Conservation (phyloP, 2,888 invertebrate genomes). For the Eurois occulta region DNA sequence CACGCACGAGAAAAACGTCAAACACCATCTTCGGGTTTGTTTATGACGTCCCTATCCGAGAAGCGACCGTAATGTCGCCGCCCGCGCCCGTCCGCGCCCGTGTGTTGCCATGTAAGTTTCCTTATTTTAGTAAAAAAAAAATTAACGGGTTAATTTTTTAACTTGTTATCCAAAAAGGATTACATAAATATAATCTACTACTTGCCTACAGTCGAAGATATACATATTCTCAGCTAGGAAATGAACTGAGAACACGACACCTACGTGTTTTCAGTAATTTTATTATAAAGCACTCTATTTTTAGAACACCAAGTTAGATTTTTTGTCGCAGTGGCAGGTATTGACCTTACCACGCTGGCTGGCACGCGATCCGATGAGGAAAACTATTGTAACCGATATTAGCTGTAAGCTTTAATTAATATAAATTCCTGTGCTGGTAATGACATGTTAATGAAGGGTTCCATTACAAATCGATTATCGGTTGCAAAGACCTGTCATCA, state of each 20-base stretch:
- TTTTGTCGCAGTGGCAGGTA: constrained; percentile 5
- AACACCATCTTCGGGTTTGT: too few relatives aligned
- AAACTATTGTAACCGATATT: constrained; percentile 30
- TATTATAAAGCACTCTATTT: constrained; percentile 6
- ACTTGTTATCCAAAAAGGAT: too few relatives aligned
- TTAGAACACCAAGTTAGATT: not conserved
- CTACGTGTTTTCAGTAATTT: not conserved
- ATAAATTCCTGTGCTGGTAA: constrained; percentile 2
- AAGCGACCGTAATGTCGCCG: too few relatives aligned
- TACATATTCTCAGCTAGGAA: not conserved
- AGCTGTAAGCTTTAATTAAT: constrained; percentile 23
- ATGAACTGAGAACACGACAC: not conserved
- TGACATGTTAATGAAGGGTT: constrained; percentile 26
- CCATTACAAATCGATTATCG: constrained; percentile 28
- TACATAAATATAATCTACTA: too few relatives aligned
- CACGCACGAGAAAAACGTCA: too few relatives aligned
- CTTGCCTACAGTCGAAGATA: not conserved
- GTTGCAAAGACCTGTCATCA: constrained; percentile 36
- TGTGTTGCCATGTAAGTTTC: too few relatives aligned
- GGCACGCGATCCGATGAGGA: constrained; percentile 36
- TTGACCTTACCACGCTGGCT: constrained; percentile 26
- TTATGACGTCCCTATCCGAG: too few relatives aligned
- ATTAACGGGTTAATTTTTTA: too few relatives aligned
- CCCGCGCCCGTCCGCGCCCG: too few relatives aligned
- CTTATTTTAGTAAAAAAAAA: too few relatives aligned